phyloP scores from a whole-genome alignment of 2,888 invertebrate species.

The Thysanoteuthis rhombus region DNA sequence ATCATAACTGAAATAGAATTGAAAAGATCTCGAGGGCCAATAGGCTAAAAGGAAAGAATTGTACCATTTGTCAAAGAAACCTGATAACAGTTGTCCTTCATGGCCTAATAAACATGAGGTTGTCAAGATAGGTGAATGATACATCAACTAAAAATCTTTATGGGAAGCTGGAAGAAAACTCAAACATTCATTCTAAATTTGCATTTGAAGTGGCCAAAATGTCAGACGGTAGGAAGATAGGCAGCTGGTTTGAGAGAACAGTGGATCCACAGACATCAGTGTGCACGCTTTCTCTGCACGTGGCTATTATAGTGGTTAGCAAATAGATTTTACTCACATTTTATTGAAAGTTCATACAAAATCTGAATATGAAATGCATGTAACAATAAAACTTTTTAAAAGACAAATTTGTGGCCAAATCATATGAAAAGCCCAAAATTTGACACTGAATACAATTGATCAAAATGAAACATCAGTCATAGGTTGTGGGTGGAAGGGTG shows the following conservation, averaged over 20 bases:
- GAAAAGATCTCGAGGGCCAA: background rate
- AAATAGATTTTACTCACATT: too few relatives aligned
- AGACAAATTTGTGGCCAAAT: background rate
- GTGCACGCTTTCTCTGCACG: background rate
- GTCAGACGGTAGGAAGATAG: background rate
- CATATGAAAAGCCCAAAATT: background rate
- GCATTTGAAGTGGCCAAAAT: background rate
- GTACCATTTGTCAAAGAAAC: conserved; percentile 1
- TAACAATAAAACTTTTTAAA: background rate
- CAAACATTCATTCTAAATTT: background rate
- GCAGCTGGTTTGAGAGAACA: background rate
- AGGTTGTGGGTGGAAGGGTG: background rate
- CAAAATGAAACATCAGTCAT: background rate
- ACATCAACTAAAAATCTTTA: background rate
- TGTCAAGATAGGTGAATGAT: too few relatives aligned
- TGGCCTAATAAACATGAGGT: background rate
- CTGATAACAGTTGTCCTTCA: background rate
- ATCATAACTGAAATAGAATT: background rate
- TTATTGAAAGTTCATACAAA: background rate
- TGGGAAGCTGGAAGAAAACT: background rate
- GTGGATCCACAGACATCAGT: background rate
- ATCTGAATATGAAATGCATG: background rate
- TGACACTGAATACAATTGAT: background rate
- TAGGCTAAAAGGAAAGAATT: background rate
- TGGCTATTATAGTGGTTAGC: background rate